Percentiles rank a stretch among this genome's conserved stretches.
These are phyloP conservation scores for Ianthella basta DNA, from an alignment of 37 sponge, comb jelly and placozoan species.

Conservation along the genomic window DNA sequence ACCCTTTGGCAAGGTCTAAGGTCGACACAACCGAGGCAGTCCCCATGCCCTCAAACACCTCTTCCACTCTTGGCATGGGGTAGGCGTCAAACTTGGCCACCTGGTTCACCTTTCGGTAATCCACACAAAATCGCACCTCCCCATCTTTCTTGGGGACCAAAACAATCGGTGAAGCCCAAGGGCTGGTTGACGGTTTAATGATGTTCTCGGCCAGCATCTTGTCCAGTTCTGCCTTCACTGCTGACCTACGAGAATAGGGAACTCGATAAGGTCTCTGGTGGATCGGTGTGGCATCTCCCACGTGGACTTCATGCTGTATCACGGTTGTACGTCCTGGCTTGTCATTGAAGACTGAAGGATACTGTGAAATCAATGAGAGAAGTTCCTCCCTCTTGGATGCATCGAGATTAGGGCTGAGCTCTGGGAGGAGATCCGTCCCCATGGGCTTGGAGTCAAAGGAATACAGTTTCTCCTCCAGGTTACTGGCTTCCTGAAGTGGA, in stretches of 20 bases:
- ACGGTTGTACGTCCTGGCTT: slow-evolving; percentile 42
- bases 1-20: slow-evolving; percentile 66
- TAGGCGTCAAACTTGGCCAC: slow-evolving; percentile 63
- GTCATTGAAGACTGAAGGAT: neutral
- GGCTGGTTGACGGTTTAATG: slow-evolving; percentile 46
- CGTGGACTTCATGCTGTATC: slow-evolving; percentile 23
- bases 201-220: slow-evolving; percentile 46
- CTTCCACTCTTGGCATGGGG: slow-evolving; percentile 63
- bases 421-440: too few species aligned
- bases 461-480: too few species aligned
- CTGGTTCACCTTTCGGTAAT: slow-evolving; percentile 63
- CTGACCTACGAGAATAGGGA: slow-evolving; percentile 37
- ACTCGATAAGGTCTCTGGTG: slow-evolving; percentile 41
- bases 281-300: slow-evolving; percentile 4
- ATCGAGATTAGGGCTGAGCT: too few species aligned
- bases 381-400: slow-evolving; percentile 33
- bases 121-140: slow-evolving; percentile 18
- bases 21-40: slow-evolving; percentile 45
- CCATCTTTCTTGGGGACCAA: slow-evolving; percentile 54
- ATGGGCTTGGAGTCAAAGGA: too few species aligned
- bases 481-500: too few species aligned
- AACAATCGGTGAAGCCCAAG: slow-evolving; percentile 61
- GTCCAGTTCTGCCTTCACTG: slow-evolving; percentile 31
- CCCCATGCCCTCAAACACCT: slow-evolving; percentile 51
- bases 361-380: neutral